Percentiles rank a stretch among this genome's conserved stretches.
Conservation (phyloP, 2,113 vertebrate genomes). For the Bos indicus region DNA sequence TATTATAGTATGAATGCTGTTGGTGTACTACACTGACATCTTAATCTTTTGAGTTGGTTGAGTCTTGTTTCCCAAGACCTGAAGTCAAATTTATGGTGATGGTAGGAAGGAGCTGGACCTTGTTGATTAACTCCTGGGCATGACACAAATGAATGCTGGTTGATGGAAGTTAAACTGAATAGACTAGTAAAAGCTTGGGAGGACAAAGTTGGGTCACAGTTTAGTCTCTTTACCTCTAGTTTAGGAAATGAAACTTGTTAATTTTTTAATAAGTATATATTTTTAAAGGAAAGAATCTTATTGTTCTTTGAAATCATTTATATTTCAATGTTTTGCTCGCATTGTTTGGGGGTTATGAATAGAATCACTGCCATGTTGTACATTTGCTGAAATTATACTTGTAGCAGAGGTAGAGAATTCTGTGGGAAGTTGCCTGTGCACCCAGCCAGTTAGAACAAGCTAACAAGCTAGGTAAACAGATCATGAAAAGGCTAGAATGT, state of each 20-base stretch:
- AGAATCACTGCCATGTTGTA: neutral
- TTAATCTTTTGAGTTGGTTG: neutral
- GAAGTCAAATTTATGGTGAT: neutral
- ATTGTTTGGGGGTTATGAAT: neutral
- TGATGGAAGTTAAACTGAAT: neutral
- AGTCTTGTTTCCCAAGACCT: neutral
- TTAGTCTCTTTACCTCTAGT: neutral
- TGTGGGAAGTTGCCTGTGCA: slow-evolving; percentile 36
- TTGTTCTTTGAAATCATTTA: neutral
- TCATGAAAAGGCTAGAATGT: neutral
- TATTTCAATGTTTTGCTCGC: neutral
- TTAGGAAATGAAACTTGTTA: neutral
- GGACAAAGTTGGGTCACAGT: slow-evolving; percentile 47
- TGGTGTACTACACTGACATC: neutral
- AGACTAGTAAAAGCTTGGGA: neutral
- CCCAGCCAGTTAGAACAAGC: neutral
- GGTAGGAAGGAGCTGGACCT: neutral
- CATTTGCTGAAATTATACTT: neutral
- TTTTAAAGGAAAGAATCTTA: neutral
- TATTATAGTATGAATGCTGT: neutral
- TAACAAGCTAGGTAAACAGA: neutral
- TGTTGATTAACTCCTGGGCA: neutral
- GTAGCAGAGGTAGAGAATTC: neutral
- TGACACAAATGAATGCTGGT: neutral
- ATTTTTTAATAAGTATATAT: neutral